Percentiles rank a stretch among this genome's conserved stretches.
These are phyloP conservation scores for Parnassius smintheus DNA, from an alignment of 2,888 invertebrate species.

Conservation along the genomic window DNA sequence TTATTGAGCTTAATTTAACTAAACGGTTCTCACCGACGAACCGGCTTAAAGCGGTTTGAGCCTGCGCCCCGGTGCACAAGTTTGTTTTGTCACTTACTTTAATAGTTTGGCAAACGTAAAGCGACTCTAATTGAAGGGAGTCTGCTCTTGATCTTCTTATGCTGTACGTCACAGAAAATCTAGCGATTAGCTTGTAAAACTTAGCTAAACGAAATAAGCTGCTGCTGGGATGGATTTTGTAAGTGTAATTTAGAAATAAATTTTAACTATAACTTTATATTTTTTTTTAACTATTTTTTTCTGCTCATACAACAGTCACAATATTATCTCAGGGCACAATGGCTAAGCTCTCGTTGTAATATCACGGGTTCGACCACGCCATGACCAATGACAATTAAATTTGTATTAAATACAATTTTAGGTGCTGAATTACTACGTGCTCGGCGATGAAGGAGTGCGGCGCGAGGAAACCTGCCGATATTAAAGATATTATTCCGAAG, in stretches of 20 bases:
- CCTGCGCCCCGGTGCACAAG: conserved; percentile 40
- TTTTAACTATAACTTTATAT: no score
- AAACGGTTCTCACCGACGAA: conserved; percentile 40
- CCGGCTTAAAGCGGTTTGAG: conserved; percentile 44
- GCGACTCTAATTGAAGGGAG: conserved; percentile 40
- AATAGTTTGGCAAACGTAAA: conserved; percentile 36
- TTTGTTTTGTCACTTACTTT: conserved; percentile 49
- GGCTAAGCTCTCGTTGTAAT: no score
- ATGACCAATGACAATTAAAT: no score
- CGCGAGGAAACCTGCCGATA: no score
- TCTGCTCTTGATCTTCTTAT: conserved; percentile 29
- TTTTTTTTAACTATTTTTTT: no score
- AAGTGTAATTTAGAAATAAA: not conserved
- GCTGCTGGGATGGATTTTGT: not conserved
- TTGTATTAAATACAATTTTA: no score
- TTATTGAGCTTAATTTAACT: conserved; percentile 36
- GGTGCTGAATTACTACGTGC: no score
- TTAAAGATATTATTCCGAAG: no score
- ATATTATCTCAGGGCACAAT: no score
- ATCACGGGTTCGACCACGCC: no score
- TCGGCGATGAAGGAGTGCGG: no score
- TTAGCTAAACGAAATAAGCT: conserved; percentile 28
- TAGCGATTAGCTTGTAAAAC: conserved; percentile 42
- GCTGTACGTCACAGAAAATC: conserved; percentile 22
- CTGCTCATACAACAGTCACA: no score